Percentiles rank a stretch among this genome's conserved stretches.
Conservation (phyloP, 2,797 vertebrate genomes). For the Pelobates cultripes region DNA sequence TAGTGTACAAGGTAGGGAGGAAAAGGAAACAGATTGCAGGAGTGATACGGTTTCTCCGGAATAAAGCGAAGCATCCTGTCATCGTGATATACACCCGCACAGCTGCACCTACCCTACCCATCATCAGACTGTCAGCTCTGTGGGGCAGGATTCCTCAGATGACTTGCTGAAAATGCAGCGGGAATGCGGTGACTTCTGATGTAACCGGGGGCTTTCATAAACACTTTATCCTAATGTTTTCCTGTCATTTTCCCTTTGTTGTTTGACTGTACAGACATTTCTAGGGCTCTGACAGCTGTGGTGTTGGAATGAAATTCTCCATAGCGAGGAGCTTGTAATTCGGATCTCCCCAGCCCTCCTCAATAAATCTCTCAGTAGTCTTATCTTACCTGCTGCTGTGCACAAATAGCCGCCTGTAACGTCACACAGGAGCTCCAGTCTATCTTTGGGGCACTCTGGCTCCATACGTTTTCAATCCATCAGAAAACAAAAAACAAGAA, state of each 20-base stretch:
- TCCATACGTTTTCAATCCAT: too few species aligned
- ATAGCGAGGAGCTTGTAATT: not conserved
- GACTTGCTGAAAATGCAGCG: not conserved
- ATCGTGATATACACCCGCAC: slow-evolving; percentile 18
- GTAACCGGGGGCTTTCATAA: not conserved
- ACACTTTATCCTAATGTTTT: not conserved
- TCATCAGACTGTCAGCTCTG: slow-evolving; percentile 1
- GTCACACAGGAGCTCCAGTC: not conserved
- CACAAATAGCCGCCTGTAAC: not conserved
- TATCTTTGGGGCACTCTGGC: too few species aligned
- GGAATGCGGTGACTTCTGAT: not conserved
- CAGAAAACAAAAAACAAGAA: too few species aligned
- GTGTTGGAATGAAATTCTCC: not conserved
- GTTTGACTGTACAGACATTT: not conserved
- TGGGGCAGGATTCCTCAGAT: not conserved
- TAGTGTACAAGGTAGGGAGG: not conserved
- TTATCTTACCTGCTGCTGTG: not conserved
- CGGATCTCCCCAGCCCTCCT: not conserved
- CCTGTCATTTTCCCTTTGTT: not conserved
- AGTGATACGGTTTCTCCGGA: slow-evolving; percentile 7
- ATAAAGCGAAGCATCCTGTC: slow-evolving; percentile 21
- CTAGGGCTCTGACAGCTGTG: not conserved
- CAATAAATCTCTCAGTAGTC: not conserved
- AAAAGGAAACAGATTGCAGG: slow-evolving; percentile 42
- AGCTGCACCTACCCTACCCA: slow-evolving; percentile 22